Percentiles rank a stretch among this genome's conserved stretches.
Conservation (phyloP, 2,113 vertebrate species). For the Datnioides undecimradiatus region DNA sequence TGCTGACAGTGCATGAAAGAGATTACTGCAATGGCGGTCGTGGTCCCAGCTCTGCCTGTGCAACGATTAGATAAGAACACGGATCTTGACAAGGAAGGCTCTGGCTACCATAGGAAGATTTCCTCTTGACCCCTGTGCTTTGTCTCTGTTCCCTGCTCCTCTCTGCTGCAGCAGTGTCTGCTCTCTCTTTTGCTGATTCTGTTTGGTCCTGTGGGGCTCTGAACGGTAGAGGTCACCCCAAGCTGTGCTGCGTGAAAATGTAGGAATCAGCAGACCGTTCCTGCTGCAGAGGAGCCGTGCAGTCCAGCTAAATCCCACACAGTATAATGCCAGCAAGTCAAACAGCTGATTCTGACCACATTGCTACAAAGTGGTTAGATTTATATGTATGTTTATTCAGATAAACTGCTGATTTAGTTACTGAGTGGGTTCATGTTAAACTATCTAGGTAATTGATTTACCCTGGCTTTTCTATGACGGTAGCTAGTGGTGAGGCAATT, state of each 20-base stretch:
- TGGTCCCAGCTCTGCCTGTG: slow-evolving; percentile 55
- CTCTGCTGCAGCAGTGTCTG: slow-evolving; percentile 57
- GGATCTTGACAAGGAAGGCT: slow-evolving; percentile 16
- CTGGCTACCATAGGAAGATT: slow-evolving; percentile 41
- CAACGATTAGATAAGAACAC: slow-evolving; percentile 73
- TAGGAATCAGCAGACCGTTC: slow-evolving; percentile 70
- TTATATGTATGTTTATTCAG: slow-evolving; percentile 1
- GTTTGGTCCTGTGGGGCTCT: slow-evolving; percentile 60
- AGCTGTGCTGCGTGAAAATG: slow-evolving; percentile 67
- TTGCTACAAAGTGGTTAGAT: neutral
- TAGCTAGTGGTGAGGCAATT: neutral
- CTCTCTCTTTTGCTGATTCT: slow-evolving; percentile 63
- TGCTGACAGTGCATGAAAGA: slow-evolving; percentile 65
- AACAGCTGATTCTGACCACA: slow-evolving; percentile 18
- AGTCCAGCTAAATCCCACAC: slow-evolving; percentile 32
- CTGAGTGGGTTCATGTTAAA: slow-evolving; percentile 11
- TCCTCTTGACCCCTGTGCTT: slow-evolving; percentile 60
- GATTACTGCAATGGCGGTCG: slow-evolving; percentile 59
- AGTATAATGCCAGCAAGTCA: slow-evolving; percentile 30
- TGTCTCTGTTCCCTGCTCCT: slow-evolving; percentile 44
- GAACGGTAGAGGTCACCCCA: slow-evolving; percentile 75
- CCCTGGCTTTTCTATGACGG: neutral
- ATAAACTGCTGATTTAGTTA: slow-evolving; percentile 27
- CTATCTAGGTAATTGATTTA: slow-evolving; percentile 7
- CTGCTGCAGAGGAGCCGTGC: slow-evolving; percentile 60